Percentiles rank a stretch among this genome's conserved stretches.
These are phyloP conservation scores for Darevskia mixta DNA, from an alignment of 2,797 vertebrate genomes.

Conservation along the genomic window DNA sequence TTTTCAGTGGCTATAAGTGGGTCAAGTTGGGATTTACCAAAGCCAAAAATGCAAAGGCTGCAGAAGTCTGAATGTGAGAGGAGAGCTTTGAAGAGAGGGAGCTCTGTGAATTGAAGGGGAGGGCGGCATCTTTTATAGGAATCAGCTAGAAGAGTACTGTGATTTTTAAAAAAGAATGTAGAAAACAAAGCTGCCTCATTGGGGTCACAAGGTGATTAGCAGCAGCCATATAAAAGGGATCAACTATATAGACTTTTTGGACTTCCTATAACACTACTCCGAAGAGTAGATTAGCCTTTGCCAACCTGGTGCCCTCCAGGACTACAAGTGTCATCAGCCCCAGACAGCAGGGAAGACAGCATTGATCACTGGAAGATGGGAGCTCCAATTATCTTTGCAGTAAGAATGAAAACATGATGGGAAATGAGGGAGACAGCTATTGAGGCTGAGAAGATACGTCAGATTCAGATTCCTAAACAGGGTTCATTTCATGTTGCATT, in stretches of 20 bases:
- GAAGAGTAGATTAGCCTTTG: not conserved
- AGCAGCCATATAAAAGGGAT: not conserved
- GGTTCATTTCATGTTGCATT: not conserved
- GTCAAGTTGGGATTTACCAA: constrained; percentile 39
- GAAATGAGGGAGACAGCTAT: not conserved
- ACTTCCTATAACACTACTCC: not conserved
- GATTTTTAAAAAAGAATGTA: constrained; percentile 8
- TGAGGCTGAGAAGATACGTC: not conserved
- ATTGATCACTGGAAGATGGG: too few relatives aligned
- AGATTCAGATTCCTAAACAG: not conserved
- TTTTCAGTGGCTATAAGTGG: constrained; percentile 33
- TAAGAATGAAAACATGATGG: not conserved
- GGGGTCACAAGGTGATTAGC: constrained; percentile 2
- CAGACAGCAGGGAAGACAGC: too few relatives aligned
- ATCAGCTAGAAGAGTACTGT: not conserved
- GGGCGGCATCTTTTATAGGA: not conserved
- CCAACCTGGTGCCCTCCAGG: not conserved
- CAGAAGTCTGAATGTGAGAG: not conserved
- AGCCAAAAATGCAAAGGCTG: constrained; percentile 27
- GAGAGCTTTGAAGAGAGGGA: not conserved
- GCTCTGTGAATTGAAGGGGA: not conserved
- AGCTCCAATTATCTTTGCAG: not conserved
- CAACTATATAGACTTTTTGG: not conserved
- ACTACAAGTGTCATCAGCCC: not conserved
- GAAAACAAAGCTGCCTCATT: not conserved